Evolutionary conservation across 2,113 vertebrate genomes (phyloP).

Genomic region (Campylorhamphus procurvoides): DNA sequence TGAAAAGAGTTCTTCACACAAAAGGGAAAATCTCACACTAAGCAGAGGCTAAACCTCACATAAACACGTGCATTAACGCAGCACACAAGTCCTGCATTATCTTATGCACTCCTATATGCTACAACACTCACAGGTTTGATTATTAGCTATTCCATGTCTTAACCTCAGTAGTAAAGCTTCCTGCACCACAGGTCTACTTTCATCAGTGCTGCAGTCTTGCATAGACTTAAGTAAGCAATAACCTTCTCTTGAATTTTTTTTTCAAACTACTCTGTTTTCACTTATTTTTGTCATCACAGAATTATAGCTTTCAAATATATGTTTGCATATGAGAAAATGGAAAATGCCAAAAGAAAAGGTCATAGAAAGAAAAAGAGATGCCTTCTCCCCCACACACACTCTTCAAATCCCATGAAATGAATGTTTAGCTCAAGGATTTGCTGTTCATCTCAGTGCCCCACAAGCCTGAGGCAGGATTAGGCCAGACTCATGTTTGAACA

Average conservation of each 20-base stretch:
- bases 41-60: slow-evolving; percentile 3
- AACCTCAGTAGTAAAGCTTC: not conserved
- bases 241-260: not conserved
- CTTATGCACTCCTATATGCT: not conserved
- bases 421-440: slow-evolving; percentile 84
- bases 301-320: slow-evolving; percentile 38
- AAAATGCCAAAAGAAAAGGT: slow-evolving; percentile 57
- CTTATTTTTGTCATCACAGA: not conserved
- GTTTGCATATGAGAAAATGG: slow-evolving; percentile 18
- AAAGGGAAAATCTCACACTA: slow-evolving; percentile 18
- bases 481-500: slow-evolving; percentile 80
- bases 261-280: not conserved
- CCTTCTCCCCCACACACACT: not conserved
- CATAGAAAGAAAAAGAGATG: slow-evolving; percentile 41
- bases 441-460: slow-evolving; percentile 73
- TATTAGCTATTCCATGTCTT: not conserved
- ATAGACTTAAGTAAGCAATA: not conserved
- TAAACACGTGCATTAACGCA: not conserved
- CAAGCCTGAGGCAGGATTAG: slow-evolving; percentile 81
- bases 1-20: not conserved
- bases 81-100: not conserved
- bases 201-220: not conserved
- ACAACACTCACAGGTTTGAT: not conserved
- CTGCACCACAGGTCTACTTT: not conserved
- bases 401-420: slow-evolving; percentile 81